Evolutionary conservation across 2,113 vertebrate genomes (phyloP).

Genomic region (Hemichromis elongatus): DNA sequence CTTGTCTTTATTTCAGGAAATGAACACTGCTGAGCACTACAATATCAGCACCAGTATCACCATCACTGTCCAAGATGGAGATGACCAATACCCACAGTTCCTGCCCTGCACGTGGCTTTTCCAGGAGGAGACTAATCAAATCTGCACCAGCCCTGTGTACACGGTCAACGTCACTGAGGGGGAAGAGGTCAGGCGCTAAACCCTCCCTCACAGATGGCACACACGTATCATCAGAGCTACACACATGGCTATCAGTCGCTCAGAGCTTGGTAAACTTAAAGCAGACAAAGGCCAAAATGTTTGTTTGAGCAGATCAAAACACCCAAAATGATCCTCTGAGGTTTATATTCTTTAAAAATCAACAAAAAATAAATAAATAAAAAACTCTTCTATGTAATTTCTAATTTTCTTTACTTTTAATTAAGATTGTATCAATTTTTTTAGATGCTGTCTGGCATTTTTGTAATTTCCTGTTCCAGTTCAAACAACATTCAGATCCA

Average conservation of each 20-base stretch:
- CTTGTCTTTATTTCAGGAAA: constrained; percentile 61
- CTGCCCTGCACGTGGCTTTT: constrained; percentile 66
- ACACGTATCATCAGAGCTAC: not conserved
- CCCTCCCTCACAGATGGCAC: not conserved
- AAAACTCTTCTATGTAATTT: not conserved
- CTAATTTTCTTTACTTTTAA: not conserved
- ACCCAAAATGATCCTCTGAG: not conserved
- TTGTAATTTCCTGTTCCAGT: not conserved
- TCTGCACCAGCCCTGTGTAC: constrained; percentile 74
- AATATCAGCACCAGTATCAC: constrained; percentile 58
- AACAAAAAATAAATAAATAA: not conserved
- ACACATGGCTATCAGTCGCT: not conserved
- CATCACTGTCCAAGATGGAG: constrained; percentile 65
- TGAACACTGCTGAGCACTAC: constrained; percentile 64
- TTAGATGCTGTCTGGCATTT: not conserved
- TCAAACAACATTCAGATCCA: not conserved
- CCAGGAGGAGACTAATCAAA: constrained; percentile 37
- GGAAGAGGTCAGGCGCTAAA: constrained; percentile 58
- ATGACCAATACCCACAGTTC: constrained; percentile 78
- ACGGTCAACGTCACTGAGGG: constrained; percentile 71
- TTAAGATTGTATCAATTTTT: rapidly evolving
- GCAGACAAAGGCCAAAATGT: not conserved
- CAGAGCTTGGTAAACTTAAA: not conserved
- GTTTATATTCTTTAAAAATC: not conserved
- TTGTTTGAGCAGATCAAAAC: not conserved